Evolutionary conservation across 2,888 invertebrate genomes (phyloP).

Genomic region (Monoplex corrugatus): DNA sequence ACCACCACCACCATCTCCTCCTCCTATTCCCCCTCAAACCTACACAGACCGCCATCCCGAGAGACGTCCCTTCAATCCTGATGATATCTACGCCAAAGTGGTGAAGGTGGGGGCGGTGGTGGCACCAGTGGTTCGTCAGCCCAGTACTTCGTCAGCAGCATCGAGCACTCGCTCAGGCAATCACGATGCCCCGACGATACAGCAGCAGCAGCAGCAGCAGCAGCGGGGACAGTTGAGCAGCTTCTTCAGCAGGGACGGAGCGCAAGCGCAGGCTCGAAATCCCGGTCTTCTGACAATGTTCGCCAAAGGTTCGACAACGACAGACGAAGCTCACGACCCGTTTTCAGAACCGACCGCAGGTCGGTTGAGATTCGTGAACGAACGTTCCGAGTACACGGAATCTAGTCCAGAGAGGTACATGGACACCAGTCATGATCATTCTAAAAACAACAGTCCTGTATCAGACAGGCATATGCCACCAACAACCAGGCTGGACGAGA

Average conservation of each 20-base stretch:
- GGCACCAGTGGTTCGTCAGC: background rate
- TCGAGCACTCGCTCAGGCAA: background rate
- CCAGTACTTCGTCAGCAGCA: background rate
- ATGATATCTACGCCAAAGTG: background rate
- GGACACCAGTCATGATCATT: too few species aligned
- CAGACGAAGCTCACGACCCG: background rate
- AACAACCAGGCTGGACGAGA: too few species aligned
- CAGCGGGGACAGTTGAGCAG: background rate
- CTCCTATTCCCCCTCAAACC: background rate
- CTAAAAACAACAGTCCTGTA: too few species aligned
- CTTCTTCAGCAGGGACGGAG: too few species aligned
- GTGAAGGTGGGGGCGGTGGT: background rate
- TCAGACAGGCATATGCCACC: too few species aligned
- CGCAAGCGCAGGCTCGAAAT: background rate
- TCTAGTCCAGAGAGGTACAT: too few species aligned
- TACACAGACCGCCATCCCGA: background rate
- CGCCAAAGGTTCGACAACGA: background rate
- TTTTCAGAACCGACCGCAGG: too few species aligned
- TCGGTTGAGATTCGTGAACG: too few species aligned
- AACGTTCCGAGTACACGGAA: too few species aligned
- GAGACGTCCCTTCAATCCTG: background rate
- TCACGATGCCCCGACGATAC: background rate
- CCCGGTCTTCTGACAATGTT: background rate
- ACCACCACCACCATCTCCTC: background rate
- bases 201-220: slow-evolving; percentile 14